Evolutionary conservation across 92 coral and sea anemone species (phyloP), one percentile per base, ranked within the genome.

Genomic region (Heliopora coerulea): DNA sequence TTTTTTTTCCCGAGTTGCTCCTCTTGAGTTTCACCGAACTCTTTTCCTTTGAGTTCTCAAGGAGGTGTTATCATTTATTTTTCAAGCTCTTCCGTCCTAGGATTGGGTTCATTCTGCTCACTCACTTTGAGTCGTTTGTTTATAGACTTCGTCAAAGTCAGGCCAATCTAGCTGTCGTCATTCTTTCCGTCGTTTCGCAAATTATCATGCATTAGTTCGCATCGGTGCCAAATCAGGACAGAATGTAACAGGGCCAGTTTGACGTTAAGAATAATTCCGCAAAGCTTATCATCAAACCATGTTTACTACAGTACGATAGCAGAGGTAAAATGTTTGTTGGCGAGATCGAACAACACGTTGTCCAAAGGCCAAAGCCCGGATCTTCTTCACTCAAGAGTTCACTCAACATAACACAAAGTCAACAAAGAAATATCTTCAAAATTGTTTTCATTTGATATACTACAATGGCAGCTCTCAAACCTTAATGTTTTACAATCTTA

Each of bases 371-470:
- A 28, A 56, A 56, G 29, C 61, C 61, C 28, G 1, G 61, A 56
- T 28, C 58, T 5, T 23, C 61, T 56, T 56, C 49, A 70, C 62
- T 70, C 57, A 49, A 70, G 42, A 54, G 27, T 70, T 70, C 77
- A 54, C 58, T 70, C 77, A 20, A 70, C 56, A 48, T 49, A 19
- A 40, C 23, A 19, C 31, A 56, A 70, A 70, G 35, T 70, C 77
- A 70, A 70, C 77, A 70, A 70, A 70, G 77, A 70, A 70, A 39
- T 52, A 50, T 48, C 63, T 54, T 50, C 61, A 54, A 70, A 70
- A 52, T 70, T 70, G 77, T 70, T 70, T 70, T 70, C 50, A 54
- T 70, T 56, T 56, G 61, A 56, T 28, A 28, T 28, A 23, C 33
- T 56, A 23, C 28, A 23, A 56, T 23, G 28, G 31, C 30, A 28